Evolutionary conservation across 2,888 invertebrate genomes (phyloP), one percentile per base, ranked within the genome.

Genomic region (Bimastos eiseni): DNA sequence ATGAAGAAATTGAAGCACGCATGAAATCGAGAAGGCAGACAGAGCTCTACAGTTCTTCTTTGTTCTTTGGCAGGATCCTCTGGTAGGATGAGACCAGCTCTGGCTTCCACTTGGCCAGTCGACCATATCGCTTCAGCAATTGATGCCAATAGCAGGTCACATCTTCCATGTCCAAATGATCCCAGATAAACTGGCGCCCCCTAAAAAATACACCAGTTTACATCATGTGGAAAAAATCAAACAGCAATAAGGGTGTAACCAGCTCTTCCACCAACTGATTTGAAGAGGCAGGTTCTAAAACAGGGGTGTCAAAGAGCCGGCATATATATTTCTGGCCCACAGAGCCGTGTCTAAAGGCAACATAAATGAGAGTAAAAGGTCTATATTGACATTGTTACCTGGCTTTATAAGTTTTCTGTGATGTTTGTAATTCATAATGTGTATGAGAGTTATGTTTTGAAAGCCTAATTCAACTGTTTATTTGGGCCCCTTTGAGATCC

Each of bases 131-230:
- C 91, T 96, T 96, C 17, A 99, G 95, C 91, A 98, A 95, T 92
- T 96, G 96, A 92, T 96, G 96, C 98, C 99, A 99, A 95, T 98
- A 99, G 94, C 98, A 98, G 92, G 96, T 96, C 0, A 99, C 96
- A 95, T 98, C 97, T 90, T 97, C 96, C 96, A 98, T 96, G 93
- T 96, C 96, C 91, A 99, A 96, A 95, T 98, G 97, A 91, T 97
- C 96, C 97, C 97, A 97, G 93, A 99, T 97, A 94, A 98, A 97
- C 93, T 97, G 95, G 94, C 96, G 97, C 0, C 99, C 99, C 93
- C 97, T 95, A 93, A 2, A 90, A 86, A 83, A 17, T n/a, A 36
- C 36, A 36, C 33, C 13, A n/a, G 83, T 19, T 5, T 37, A 89
- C 4, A 5, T n/a, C 13, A 24, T 19, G 33, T 21, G 21, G 21